Base-by-base conservation (phyloP, 2,113 vertebrate species). In the Phrynosoma blainvillii region DNA sequence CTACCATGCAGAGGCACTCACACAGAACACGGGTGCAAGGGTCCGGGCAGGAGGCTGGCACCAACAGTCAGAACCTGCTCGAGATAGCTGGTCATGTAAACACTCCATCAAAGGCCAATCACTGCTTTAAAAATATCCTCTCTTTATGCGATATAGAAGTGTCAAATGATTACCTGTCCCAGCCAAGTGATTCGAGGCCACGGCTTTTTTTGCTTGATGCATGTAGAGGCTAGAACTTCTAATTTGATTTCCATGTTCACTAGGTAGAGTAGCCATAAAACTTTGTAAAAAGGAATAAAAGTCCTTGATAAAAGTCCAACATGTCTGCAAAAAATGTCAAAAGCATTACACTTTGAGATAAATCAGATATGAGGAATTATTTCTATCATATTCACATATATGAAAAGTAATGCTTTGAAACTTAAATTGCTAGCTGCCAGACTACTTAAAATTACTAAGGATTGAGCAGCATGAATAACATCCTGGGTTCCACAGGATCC, bases 151-250 rank as follows among this genome's bases (percentile, higher is more conserved):
- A 89, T 27, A 2, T 36, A 56, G 30, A 18, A 7, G 20, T n/a
- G 47, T 36, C 56, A 84, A 47, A 68, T 70, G 18, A 70, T 87
- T 87, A 97, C 97, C 93, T 97, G 94, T 79, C 97, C 97, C 84
- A 98, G 54, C 97, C 97, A 98, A 0, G 94, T 94, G 68, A 98
- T 42, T 9, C 92, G 95, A 76, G 97, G 96, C 96, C 97, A 97
- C 0, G 97, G 96, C 74, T 93, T 97, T 73, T 94, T 97, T 82
- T 97, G 96, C 66, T 95, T 97, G 92, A 97, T 97, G 84, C 92
- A 95, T 0, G 94, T 96, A 87, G 96, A 97, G 10, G 96, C 83
- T 47, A 98, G 87, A 78, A 98, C 95, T 88, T 98, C 96, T 36
- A 98, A 89, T 88, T 94, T 96, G 68, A 97, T 76, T 84, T 97